A percentile compares a stretch with the other conserved stretches of the same genome.
Evolutionary conservation across 2,888 invertebrate species (phyloP).

Genomic region (Laothoe populi): DNA sequence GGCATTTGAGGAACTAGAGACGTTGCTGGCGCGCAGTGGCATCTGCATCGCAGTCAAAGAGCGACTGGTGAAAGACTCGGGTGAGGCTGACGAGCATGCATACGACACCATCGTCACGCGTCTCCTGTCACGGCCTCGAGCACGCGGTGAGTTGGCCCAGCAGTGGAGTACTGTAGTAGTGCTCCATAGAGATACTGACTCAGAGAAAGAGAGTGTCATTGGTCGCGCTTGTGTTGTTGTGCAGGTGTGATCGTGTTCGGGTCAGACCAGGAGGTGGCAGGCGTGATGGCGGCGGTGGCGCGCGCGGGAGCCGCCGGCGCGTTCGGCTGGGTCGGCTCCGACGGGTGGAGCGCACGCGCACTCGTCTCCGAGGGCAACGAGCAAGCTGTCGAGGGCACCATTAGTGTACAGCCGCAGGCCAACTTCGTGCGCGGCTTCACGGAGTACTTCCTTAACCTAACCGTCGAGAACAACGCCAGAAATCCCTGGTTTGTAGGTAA

Average conservation of each 20-base stretch:
- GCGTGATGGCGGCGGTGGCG: conserved; percentile 95
- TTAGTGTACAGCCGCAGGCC: conserved; percentile 97
- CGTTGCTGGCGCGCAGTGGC: conserved; percentile 90
- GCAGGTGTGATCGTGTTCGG: conserved; percentile 97
- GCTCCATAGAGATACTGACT: neutral
- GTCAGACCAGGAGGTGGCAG: conserved; percentile 98
- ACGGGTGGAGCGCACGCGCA: conserved; percentile 96
- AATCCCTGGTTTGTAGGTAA: conserved; percentile 98
- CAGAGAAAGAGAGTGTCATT: neutral
- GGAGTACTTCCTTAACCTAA: conserved; percentile 93
- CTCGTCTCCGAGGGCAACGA: conserved; percentile 94
- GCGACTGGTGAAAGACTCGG: conserved; percentile 96
- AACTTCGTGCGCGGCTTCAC: conserved; percentile 94
- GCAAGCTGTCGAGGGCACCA: conserved; percentile 89
- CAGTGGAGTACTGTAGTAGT: neutral
- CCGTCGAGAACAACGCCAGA: conserved; percentile 93
- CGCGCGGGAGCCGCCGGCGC: conserved; percentile 92
- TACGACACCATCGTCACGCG: conserved; percentile 94
- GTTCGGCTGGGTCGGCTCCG: conserved; percentile 98
- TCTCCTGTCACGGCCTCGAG: conserved; percentile 92
- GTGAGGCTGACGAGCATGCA: conserved; percentile 93
- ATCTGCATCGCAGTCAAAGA: conserved; percentile 98
- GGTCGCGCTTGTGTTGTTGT: too few relatives aligned
- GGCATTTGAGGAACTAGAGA: conserved; percentile 97
- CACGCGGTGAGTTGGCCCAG: conserved; percentile 93